Percentiles rank a stretch among this genome's conserved stretches.
Evolutionary conservation across 2,888 invertebrate species (phyloP).

Genomic region (Dicranocentrus wangi): DNA sequence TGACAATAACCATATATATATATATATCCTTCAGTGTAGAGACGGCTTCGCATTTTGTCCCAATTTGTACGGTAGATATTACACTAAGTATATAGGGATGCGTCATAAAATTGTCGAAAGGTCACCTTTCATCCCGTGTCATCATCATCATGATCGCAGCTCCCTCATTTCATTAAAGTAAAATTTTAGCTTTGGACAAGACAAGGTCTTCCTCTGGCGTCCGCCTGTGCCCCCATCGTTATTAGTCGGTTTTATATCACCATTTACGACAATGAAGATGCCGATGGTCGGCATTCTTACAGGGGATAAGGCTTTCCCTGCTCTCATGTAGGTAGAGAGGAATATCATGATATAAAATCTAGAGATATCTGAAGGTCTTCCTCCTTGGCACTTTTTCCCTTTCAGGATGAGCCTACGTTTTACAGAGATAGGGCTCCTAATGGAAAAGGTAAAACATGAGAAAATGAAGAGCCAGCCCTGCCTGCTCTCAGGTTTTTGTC

Average conservation of each 20-base stretch:
- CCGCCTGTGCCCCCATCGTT: background rate
- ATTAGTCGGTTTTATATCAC: background rate
- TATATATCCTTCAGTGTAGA: background rate
- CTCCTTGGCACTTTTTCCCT: background rate
- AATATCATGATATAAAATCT: slow-evolving; percentile 10
- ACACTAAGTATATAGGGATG: background rate
- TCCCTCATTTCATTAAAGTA: background rate
- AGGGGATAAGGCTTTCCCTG: background rate
- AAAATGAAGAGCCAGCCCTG: background rate
- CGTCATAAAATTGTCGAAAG: background rate
- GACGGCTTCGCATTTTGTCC: background rate
- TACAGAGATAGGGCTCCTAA: background rate
- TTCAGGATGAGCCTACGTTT: background rate
- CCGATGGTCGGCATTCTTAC: background rate
- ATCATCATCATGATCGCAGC: background rate
- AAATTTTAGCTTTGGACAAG: slow-evolving; percentile 5
- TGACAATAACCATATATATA: background rate
- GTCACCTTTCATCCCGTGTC: background rate
- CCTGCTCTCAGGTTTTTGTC: background rate
- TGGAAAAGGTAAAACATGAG: background rate
- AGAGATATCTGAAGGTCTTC: background rate
- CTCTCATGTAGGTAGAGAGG: slow-evolving; percentile 1
- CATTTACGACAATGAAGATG: background rate
- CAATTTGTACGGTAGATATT: background rate
- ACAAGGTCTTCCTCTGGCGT: slow-evolving; percentile 15